phyloP scores from a whole-genome alignment of 2,888 invertebrate species.

The Catocala sponsa region DNA sequence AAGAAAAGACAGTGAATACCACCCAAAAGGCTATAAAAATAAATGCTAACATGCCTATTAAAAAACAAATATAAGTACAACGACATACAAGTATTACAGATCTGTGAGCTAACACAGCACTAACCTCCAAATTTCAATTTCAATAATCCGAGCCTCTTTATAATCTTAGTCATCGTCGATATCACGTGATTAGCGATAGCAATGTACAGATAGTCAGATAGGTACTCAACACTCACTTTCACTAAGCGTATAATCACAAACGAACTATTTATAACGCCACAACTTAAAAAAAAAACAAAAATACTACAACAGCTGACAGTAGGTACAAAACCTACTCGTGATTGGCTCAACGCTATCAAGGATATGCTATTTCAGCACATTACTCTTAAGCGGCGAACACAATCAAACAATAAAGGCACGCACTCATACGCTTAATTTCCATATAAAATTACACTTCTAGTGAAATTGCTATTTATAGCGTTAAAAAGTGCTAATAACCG shows the following conservation, averaged over 20 bases:
- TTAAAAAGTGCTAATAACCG: slow-evolving; percentile 7
- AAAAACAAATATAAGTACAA: no score
- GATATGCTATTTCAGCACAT: slow-evolving; percentile 34
- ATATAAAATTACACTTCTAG: slow-evolving; percentile 2
- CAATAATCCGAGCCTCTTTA: slow-evolving; percentile 59
- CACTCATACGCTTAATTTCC: slow-evolving; percentile 8
- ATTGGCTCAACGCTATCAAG: slow-evolving; percentile 42
- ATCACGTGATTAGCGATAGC: slow-evolving; percentile 29
- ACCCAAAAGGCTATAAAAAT: no score
- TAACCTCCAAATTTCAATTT: slow-evolving; percentile 69
- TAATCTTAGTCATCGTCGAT: slow-evolving; percentile 54
- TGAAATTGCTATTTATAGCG: slow-evolving; percentile 24
- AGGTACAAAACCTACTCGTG: slow-evolving; percentile 15
- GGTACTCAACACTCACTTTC: not conserved
- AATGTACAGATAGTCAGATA: not conserved
- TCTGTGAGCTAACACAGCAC: slow-evolving; percentile 41
- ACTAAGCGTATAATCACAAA: not conserved
- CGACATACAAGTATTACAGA: no score
- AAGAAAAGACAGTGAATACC: no score
- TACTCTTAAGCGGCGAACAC: slow-evolving; percentile 20
- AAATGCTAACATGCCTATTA: no score
- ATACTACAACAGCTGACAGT: slow-evolving; percentile 43
- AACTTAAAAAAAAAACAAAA: slow-evolving; percentile 2
- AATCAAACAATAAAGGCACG: slow-evolving; percentile 12
- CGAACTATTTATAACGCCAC: not conserved